A percentile compares a stretch with the other conserved stretches of the same genome.
Conservation (phyloP, 2,888 invertebrate genomes). For the Unio pictorum region DNA sequence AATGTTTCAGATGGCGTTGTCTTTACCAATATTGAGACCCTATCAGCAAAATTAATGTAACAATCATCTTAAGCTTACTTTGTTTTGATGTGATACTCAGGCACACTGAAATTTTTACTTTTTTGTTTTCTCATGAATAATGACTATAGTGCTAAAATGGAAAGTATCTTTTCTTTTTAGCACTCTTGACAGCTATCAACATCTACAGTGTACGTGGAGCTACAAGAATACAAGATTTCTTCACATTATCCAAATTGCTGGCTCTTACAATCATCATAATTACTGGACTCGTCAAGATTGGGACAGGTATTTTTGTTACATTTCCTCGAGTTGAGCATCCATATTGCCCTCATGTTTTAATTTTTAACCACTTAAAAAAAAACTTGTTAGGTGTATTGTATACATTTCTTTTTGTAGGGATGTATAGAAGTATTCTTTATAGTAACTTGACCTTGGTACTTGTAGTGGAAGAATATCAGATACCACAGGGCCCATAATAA, state of each 20-base stretch:
- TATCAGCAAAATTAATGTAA: no score
- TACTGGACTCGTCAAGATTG: conserved; percentile 83
- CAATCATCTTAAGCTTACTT: no score
- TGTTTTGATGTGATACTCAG: no score
- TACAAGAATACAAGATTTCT: conserved; percentile 90
- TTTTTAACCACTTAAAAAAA: neutral
- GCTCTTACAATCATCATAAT: conserved; percentile 87
- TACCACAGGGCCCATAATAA: no score
- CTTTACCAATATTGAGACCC: no score
- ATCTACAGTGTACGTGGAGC: conserved; percentile 90
- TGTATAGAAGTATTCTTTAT: no score
- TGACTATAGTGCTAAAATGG: neutral
- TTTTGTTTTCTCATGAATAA: no score
- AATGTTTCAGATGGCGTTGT: no score
- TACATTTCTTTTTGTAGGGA: neutral
- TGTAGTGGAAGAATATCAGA: no score
- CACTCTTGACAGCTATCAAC: conserved; percentile 89
- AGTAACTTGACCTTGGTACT: no score
- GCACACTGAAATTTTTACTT: no score
- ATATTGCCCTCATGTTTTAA: neutral
- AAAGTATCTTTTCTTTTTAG: conserved; percentile 73
- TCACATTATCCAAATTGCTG: conserved; percentile 88
- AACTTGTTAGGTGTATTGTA: conserved; percentile 2
- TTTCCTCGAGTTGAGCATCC: neutral
- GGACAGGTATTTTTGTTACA: conserved; percentile 75